Percentiles rank a stretch among this genome's conserved stretches.
These are phyloP conservation scores for Archocentrus centrarchus DNA, from an alignment of 2,113 vertebrate genomes.

Conservation along the genomic window DNA sequence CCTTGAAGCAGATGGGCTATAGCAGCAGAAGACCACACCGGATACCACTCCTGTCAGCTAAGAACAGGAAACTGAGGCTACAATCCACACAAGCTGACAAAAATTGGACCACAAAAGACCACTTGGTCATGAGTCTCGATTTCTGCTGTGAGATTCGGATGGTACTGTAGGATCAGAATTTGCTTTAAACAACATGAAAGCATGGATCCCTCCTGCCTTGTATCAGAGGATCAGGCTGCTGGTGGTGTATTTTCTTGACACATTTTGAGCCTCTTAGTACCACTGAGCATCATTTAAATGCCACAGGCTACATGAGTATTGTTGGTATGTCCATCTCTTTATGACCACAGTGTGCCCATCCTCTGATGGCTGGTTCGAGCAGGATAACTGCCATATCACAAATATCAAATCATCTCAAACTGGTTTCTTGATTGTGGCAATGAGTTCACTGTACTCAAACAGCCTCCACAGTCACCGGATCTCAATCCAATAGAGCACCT, in stretches of 20 bases:
- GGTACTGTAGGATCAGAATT: background rate
- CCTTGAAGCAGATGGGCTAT: background rate
- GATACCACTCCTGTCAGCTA: no score
- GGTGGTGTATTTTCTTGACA: background rate
- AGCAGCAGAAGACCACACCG: background rate
- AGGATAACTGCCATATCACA: no score
- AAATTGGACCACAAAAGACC: background rate
- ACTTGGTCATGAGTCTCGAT: background rate
- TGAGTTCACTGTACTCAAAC: background rate
- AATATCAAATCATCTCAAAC: background rate
- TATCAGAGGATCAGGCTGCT: background rate
- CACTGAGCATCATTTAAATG: background rate
- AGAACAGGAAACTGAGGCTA: background rate
- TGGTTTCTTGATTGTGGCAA: background rate
- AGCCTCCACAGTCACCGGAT: background rate
- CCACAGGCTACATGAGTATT: background rate
- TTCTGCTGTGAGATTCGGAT: background rate
- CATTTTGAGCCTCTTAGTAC: background rate
- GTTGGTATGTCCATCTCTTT: background rate
- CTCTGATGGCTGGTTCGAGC: background rate
- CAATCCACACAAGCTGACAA: background rate
- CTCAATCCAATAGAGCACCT: background rate
- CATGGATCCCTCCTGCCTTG: background rate
- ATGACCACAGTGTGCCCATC: no score
- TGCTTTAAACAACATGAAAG: background rate